Evolutionary conservation across 2,888 invertebrate species (phyloP).

Genomic region (Odontocerum albicorne): DNA sequence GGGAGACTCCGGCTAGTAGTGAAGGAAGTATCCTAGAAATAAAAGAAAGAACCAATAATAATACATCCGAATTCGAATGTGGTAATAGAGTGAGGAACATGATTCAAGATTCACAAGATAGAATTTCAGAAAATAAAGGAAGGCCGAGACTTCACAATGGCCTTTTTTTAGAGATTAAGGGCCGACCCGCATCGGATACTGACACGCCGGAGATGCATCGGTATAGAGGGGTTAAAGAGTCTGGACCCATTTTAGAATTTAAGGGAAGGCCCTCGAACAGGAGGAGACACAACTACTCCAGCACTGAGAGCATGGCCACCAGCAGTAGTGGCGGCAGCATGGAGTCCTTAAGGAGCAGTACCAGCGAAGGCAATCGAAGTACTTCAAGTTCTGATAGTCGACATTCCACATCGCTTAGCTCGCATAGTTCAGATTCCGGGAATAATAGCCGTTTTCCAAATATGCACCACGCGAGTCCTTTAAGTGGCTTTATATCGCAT

Average conservation of each 20-base stretch:
- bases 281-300: conserved; percentile 67
- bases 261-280: conserved; percentile 61
- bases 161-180: conserved; percentile 73
- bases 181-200: conserved; percentile 64
- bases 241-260: conserved; percentile 63
- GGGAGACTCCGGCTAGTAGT: conserved; percentile 63
- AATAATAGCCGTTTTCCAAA: conserved; percentile 60
- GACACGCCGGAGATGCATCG: conserved; percentile 59
- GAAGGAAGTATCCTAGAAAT: conserved; percentile 66
- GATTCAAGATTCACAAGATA: conserved; percentile 59
- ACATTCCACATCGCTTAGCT: conserved; percentile 81
- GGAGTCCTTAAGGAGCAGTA: conserved; percentile 84
- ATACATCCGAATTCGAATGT: conserved; percentile 53
- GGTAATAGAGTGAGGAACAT: conserved; percentile 57
- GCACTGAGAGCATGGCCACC: conserved; percentile 85
- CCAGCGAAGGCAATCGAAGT: conserved; percentile 84
- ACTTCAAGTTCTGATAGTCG: conserved; percentile 84
- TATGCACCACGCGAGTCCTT: conserved; percentile 61
- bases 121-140: conserved; percentile 65
- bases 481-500: conserved; percentile 69
- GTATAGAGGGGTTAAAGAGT: conserved; percentile 57
- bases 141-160: conserved; percentile 70
- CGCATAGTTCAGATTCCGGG: conserved; percentile 82
- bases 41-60: conserved; percentile 54
- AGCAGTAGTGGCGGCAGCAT: conserved; percentile 86